phyloP scores from a whole-genome alignment of 2,797 vertebrate species.

The Phaenicophaeus curvirostris region DNA sequence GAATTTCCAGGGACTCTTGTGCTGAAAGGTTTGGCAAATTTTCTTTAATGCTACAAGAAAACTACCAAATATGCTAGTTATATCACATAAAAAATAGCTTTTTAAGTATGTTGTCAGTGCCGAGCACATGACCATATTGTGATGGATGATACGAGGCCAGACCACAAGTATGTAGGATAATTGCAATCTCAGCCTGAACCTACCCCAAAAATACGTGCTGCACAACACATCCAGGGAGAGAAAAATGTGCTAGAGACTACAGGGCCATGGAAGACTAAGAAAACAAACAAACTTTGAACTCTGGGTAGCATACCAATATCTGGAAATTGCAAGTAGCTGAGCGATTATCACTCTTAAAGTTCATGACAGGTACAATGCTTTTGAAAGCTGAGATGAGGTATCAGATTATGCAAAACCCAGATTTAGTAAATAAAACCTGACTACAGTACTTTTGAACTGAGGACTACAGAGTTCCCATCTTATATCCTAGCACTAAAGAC shows the following conservation, averaged over 20 bases:
- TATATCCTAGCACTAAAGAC: neutral
- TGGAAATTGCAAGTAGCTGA: neutral
- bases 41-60: neutral
- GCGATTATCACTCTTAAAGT: neutral
- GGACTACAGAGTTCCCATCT: neutral
- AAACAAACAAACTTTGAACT: conserved; percentile 30
- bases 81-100: neutral
- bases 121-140: conserved; percentile 25
- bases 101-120: neutral
- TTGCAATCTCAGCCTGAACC: conserved; percentile 1
- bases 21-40: neutral
- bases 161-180: conserved; percentile 50
- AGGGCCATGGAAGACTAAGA: neutral
- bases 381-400: neutral
- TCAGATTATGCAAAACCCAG: neutral
- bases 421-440: neutral
- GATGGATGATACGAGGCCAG: conserved; percentile 32
- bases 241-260: conserved; percentile 19
- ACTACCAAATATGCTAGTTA: neutral
- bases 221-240: neutral
- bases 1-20: neutral
- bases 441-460: neutral
- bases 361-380: neutral
- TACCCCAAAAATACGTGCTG: conserved; percentile 20
- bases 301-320: neutral